Base-by-base conservation (phyloP, 2,113 vertebrate species). In the Boulengeromyrus knoepffleri region DNA sequence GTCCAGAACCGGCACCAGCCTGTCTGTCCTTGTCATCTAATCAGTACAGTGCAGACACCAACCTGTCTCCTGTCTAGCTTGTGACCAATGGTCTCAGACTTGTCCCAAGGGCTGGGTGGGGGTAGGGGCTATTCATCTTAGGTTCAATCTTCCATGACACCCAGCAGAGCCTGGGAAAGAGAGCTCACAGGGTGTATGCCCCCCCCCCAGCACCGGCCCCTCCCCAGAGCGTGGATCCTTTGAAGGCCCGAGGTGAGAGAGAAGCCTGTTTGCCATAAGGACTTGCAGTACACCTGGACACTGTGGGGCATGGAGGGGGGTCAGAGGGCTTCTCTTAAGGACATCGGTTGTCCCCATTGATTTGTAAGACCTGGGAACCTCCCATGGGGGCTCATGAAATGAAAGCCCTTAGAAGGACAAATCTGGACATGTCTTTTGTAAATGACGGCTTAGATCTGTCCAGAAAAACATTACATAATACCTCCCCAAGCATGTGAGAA, bases 91-190 rank as follows among this genome's bases (percentile, higher is more conserved):
- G 92, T 84, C 90, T 91, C 94, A 91, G 92, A n/a, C 91, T 93
- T 92, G 88, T 94, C 91, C 94, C 90, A 92, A 92, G 93, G 90
- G 91, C 90, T 77, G 46, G 77, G 24, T 46, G 92, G 92, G 93
- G 93, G 94, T 89, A 90, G 84, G 93, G 93, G 92, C 62, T 87
- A 84, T 58, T 42, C 87, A 7, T 91, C 52, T 27, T 47, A 8
- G 90, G 50, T 92, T 94, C 93, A 93, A 83, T 94, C 93, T 95
- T 93, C 94, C 93, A 90, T 93, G 94, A 95, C 94, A 92, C 88
- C 92, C 89, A 83, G 90, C 3, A 56, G 88, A 89, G 88, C 92
- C 90, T 91, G 91, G 91, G 91, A 92, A 88, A 88, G 53, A 88
- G 58, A 39, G 19, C 15, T 5, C 58, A 88, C 31, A 13, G 13